phyloP scores from a whole-genome alignment of 2,888 invertebrate species.

The Anthrax anthrax region DNA sequence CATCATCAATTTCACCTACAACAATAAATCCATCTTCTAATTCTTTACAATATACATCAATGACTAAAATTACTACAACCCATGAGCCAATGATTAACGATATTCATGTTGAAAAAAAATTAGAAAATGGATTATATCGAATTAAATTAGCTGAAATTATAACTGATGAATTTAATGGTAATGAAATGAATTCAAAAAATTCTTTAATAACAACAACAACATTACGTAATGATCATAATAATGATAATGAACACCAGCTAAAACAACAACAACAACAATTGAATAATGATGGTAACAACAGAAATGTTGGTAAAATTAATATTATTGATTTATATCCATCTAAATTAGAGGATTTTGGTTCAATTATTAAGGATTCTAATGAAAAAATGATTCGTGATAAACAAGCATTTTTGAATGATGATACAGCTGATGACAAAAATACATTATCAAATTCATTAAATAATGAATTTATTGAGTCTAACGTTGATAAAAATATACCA shows the following conservation, averaged over 20 bases:
- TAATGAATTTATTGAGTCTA: constrained; percentile 6
- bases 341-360: constrained; percentile 27
- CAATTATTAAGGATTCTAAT: constrained; percentile 24
- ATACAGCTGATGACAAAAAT: constrained; percentile 15
- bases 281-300: constrained; percentile 16
- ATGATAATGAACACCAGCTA: constrained; percentile 12
- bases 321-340: constrained; percentile 30
- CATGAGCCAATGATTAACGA: constrained; percentile 16
- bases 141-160: constrained; percentile 26
- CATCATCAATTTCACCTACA: constrained; percentile 5
- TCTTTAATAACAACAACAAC: constrained; percentile 4
- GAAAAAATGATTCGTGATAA: constrained; percentile 21
- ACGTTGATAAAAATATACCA: constrained; percentile 10
- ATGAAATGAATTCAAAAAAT: constrained; percentile 6
- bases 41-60: constrained; percentile 1
- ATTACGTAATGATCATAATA: no score
- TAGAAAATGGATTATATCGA: constrained; percentile 26
- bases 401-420: constrained; percentile 9
- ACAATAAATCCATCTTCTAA: constrained; percentile 4
- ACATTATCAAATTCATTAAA: constrained; percentile 13
- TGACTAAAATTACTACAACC: constrained; percentile 8
- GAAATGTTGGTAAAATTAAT: constrained; percentile 22
- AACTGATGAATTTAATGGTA: constrained; percentile 17
- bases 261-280: constrained; percentile 2
- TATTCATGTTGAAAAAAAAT: constrained; percentile 17